Evolutionary conservation across 2,888 invertebrate species (phyloP), one percentile per base, ranked within the genome.

Genomic region (Choristoneura rosaceana): DNA sequence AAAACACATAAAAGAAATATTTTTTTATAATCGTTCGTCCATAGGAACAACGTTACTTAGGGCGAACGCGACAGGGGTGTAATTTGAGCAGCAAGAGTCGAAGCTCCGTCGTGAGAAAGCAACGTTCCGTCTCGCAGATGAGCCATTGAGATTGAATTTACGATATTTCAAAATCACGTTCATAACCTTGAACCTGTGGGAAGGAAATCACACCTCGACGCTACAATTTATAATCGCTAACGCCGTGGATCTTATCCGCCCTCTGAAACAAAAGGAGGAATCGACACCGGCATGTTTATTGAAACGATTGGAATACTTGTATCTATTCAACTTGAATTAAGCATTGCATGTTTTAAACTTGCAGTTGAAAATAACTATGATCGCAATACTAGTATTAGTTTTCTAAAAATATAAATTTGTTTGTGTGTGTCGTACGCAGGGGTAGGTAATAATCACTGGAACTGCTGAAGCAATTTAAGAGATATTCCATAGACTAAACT

Each of bases 111-210:
- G 93, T 93, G 93, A 91, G 92, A 93, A 90, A 88, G 86, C 83
- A 78, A 80, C 82, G 85, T 90, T 90, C 85, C 82, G 80, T 78
- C 73, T 76, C 74, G 77, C 81, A 85, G 89, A 89, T 89, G 88
- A 86, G 84, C 85, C 81, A 85, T 88, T 86, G 83, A 85, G 88
- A 91, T 91, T 88, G 88, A 84, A 90, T 92, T 91, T 90, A 91
- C 88, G 88, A 90, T 91, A 90, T 90, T 91, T 90, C 84, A 82
- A 88, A 89, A 90, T 91, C 90, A 92, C 90, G 91, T 89, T 87
- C 81, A 81, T 88, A 90, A 90, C 91, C 91, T 91, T 93, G 90
- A 92, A 90, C 89, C 86, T 84, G 81, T 84, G 88, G 83, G 86
- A 86, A 89, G 87, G 86, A 90, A 89, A 88, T 90, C 87, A 86